Percentiles rank a stretch among this genome's conserved stretches.
Evolutionary conservation across 2,113 vertebrate genomes (phyloP).

Genomic region (mouse (Mus musculus)): DNA sequence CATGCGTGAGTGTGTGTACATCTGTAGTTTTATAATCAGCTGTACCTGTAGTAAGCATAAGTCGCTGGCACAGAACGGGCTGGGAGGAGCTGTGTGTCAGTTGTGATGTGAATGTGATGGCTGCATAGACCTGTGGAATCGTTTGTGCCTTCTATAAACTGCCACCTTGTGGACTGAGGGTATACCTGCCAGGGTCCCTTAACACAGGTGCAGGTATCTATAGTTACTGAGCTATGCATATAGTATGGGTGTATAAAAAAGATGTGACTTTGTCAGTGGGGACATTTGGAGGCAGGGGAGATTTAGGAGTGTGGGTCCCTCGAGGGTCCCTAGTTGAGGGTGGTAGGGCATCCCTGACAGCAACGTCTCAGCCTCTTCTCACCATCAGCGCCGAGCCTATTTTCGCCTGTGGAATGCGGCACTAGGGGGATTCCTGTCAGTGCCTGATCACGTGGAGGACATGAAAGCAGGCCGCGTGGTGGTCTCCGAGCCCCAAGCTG

Average conservation of each 20-base stretch:
- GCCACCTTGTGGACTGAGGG: neutral
- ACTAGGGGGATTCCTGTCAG: slow-evolving; percentile 88
- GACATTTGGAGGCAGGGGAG: neutral
- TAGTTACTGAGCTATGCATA: neutral
- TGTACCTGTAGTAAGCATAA: neutral
- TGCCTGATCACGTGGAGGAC: slow-evolving; percentile 92
- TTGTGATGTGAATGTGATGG: neutral
- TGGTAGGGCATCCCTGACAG: neutral
- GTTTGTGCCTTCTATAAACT: neutral
- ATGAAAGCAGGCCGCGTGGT: slow-evolving; percentile 95
- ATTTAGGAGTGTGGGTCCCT: neutral
- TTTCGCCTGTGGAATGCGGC: slow-evolving; percentile 92
- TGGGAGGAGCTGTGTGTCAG: neutral
- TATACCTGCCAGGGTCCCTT: neutral
- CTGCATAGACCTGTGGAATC: neutral
- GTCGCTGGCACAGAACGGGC: neutral
- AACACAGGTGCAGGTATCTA: neutral
- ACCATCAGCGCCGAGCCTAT: slow-evolving; percentile 88
- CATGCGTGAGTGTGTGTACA: fast-evolving
- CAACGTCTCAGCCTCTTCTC: slow-evolving; percentile 22
- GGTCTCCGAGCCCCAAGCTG: slow-evolving; percentile 87
- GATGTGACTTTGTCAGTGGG: neutral
- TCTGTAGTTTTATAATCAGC: neutral
- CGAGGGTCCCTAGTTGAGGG: neutral
- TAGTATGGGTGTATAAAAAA: neutral